A percentile compares a stretch with the other conserved stretches of the same genome.
Conservation (phyloP, 2,888 invertebrate genomes). For the Pachydiplax longipennis region DNA sequence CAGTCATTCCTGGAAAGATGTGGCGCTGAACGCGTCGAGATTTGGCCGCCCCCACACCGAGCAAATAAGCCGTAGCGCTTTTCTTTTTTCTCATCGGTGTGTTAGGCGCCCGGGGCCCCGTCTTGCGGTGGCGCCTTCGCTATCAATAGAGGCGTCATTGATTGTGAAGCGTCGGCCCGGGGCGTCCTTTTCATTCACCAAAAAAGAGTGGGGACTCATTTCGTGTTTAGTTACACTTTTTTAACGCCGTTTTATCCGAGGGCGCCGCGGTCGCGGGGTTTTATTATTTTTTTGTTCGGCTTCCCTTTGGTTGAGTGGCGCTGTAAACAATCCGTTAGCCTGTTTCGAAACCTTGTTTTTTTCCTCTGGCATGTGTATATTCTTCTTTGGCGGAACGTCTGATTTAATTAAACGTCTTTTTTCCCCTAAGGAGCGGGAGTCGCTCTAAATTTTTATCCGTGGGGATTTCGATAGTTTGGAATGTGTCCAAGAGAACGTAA, state of each 20-base stretch:
- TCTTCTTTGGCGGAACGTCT: neutral
- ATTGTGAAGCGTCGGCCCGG: neutral
- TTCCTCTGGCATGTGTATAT: slow-evolving; percentile 10
- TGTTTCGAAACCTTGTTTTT: slow-evolving; percentile 17
- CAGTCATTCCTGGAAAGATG: neutral
- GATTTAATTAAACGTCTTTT: slow-evolving; percentile 2
- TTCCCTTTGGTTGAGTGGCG: neutral
- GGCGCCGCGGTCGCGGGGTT: neutral
- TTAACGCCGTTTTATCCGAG: neutral
- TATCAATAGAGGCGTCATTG: slow-evolving; percentile 7
- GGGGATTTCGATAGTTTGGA: too few relatives aligned
- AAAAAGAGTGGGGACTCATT: neutral
- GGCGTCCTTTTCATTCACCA: slow-evolving; percentile 2
- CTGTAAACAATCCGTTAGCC: slow-evolving; percentile 18
- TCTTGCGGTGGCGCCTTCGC: slow-evolving; percentile 12
- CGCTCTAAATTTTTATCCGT: too few relatives aligned
- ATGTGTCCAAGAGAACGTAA: too few relatives aligned
- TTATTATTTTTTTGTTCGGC: slow-evolving; percentile 31
- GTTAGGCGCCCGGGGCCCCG: slow-evolving; percentile 52
- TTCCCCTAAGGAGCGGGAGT: too few relatives aligned
- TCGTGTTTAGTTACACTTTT: slow-evolving; percentile 31
- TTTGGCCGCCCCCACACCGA: slow-evolving; percentile 51
- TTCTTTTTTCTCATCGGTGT: slow-evolving; percentile 49
- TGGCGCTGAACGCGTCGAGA: neutral
- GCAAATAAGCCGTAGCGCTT: slow-evolving; percentile 54